phyloP scores from a whole-genome alignment of 2,888 invertebrate species.

The Allolobophora icterica region DNA sequence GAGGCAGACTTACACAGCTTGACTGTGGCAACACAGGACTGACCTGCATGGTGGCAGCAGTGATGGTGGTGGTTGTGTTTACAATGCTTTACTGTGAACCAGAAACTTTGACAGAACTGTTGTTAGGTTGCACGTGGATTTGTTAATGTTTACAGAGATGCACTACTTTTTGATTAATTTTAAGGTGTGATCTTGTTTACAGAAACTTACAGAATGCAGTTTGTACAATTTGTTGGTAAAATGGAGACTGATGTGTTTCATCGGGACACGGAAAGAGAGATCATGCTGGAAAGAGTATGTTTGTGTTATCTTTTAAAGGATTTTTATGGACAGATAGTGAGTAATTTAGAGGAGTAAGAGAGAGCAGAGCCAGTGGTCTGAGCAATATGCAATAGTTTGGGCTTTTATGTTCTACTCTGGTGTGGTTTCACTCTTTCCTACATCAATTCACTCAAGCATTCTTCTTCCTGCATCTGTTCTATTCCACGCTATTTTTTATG shows the following conservation, averaged over 20 bases:
- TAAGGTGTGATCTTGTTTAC: not conserved
- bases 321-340: not conserved
- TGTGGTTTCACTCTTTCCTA: not conserved
- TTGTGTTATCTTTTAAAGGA: not conserved
- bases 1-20: not conserved
- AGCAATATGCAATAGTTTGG: not conserved
- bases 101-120: not conserved
- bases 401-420: not conserved
- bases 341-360: not conserved
- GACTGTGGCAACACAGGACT: not conserved
- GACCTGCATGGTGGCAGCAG: too few relatives aligned
- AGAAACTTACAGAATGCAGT: constrained; percentile 23
- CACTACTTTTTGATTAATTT: not conserved
- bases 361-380: not conserved
- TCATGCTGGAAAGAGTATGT: constrained; percentile 4
- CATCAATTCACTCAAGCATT: not conserved
- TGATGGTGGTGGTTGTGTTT: not conserved
- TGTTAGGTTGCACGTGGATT: not conserved
- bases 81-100: not conserved
- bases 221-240: not conserved
- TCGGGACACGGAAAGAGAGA: not conserved
- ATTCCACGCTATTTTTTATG: too few relatives aligned
- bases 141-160: not conserved
- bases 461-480: too few relatives aligned
- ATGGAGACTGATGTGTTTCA: not conserved